Base-by-base conservation (phyloP, 2,797 vertebrate genomes). In the Melanotaenia parkinsoni region DNA sequence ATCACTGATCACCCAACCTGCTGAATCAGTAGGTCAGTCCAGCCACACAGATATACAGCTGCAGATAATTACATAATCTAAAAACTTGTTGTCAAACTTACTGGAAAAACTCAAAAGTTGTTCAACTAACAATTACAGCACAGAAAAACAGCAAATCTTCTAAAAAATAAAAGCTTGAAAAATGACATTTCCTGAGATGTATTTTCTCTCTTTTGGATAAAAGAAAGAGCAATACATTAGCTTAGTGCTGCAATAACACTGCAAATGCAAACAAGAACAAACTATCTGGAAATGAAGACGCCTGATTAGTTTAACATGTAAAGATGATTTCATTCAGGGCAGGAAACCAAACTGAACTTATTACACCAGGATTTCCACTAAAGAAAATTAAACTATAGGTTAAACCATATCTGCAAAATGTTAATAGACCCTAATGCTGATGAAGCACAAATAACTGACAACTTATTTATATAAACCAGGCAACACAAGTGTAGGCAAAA, bases 391-490 rank as follows among this genome's bases (percentile, higher is more conserved):
- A 47, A 57, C 63, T 7, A 37, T 51, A 43, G 35, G 7, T 54
- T 3, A n/a, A n/a, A n/a, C n/a, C n/a, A 18, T 5, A 60, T 35
- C 22, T 26, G 51, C 51, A 53, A 13, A 26, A 13, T 53, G 12
- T 54, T 54, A 13, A 54, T 54, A 13, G 1, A 26, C 51, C 14
- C 24, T 6, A 12, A 54, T 26, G 22, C 51, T 4, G 13, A 14
- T 26, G 51, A 24, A 28, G 51, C 24, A 28, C 51, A 61, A 72
- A 66, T 57, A 76, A 63, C 74, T 74, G 8, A 28, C n/a, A 7
- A 67, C 74, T 83, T 85, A 80, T 87, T 76, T 76, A 0, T 57
- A 18, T 53, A 35, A 51, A 67, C 30, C 78, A 80, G 81, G 61
- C 63, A 26, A 50, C 13, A 57, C 74, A 61, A 72, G 61, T 51